Evolutionary conservation across 2,113 vertebrate genomes (phyloP).

Genomic region (Jacana jacana): DNA sequence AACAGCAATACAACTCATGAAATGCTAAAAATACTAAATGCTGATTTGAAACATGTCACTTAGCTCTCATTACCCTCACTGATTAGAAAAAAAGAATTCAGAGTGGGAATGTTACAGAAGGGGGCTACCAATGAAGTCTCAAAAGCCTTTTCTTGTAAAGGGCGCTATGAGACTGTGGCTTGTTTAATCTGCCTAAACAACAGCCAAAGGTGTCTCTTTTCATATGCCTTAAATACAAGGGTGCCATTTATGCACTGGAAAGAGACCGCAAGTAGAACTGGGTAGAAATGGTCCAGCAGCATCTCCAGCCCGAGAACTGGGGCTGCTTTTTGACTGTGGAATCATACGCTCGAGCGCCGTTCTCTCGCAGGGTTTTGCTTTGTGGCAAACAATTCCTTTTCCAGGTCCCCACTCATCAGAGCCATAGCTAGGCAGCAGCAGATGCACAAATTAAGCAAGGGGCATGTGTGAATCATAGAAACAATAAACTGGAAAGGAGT

Average conservation of each 20-base stretch:
- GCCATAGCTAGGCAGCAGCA: not conserved
- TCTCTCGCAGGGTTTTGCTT: not conserved
- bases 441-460: not conserved
- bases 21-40: not conserved
- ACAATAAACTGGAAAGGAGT: not conserved
- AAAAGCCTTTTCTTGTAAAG: not conserved
- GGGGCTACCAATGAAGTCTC: not conserved
- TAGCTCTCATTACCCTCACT: not conserved
- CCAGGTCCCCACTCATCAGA: not conserved
- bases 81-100: not conserved
- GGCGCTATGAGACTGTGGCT: not conserved
- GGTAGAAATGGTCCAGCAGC: not conserved
- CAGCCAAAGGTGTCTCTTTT: not conserved
- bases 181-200: not conserved
- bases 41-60: not conserved
- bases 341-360: accelerated
- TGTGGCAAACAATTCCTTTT: not conserved
- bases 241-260: not conserved
- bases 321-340: not conserved
- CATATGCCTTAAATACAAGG: not conserved
- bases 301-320: not conserved
- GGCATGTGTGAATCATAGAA: not conserved
- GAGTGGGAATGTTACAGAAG: not conserved
- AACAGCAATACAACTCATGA: not conserved
- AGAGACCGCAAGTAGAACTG: not conserved